A percentile compares a stretch with the other conserved stretches of the same genome.
phyloP scores from a whole-genome alignment of 2,888 invertebrate genomes.

The Phoronis australis region DNA sequence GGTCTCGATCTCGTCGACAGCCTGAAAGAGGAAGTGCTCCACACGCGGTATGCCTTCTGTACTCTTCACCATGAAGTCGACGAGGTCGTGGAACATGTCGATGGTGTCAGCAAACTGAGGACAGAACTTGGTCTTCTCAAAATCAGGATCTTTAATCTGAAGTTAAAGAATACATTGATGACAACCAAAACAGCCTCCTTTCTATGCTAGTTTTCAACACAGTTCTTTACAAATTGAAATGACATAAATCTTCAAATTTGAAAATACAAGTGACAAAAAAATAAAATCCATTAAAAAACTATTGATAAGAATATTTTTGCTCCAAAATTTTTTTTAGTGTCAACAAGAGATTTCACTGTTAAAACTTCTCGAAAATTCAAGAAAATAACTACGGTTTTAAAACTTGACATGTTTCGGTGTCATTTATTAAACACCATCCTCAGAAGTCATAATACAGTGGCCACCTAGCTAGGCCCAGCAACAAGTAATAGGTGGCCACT shows the following conservation, averaged over 20 bases:
- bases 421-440: too few species aligned
- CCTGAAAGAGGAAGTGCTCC: constrained; percentile 40
- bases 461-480: too few species aligned
- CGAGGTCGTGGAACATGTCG: constrained; percentile 35
- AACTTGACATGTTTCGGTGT: too few species aligned
- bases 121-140: constrained; percentile 25
- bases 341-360: too few species aligned
- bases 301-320: not conserved
- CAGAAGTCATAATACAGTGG: too few species aligned
- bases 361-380: not conserved
- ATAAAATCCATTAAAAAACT: not conserved
- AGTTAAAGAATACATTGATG: constrained; percentile 1
- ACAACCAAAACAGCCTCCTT: not conserved
- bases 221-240: not conserved
- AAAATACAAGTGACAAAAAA: not conserved
- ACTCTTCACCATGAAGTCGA: constrained; percentile 43
- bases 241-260: too few species aligned
- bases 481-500: too few species aligned
- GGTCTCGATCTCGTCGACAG: constrained; percentile 31
- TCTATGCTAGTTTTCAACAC: not conserved
- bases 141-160: constrained; percentile 29
- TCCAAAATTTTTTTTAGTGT: not conserved
- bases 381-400: too few species aligned
- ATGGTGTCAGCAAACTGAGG: constrained; percentile 35
- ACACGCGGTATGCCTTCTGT: constrained; percentile 39